Base-by-base conservation (phyloP, 1,140 invertebrate genomes). In the Mizuhopecten yessoensis region DNA sequence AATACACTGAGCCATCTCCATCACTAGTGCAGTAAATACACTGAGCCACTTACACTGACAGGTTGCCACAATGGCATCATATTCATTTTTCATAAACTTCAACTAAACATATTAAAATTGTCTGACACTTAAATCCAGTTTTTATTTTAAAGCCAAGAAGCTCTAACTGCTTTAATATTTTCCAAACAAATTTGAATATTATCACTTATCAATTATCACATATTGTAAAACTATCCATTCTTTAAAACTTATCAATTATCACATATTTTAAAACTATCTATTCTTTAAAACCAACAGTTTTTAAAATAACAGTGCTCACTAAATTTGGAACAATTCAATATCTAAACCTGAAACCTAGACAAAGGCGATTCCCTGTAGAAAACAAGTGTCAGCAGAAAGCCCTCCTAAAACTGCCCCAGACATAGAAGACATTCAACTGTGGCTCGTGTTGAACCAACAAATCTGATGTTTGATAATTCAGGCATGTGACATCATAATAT, bases 361-460 rank as follows among this genome's bases (percentile, higher is more conserved):
- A 75, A 75, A 29, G 57, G 57, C 29, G 57, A 75, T 29, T 75
- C 57, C 42, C 57, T 29, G 57, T 29, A n/a, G 57, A 75, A 75
- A 13, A 45, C 17, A 45, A 45, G 29, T 29, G 57, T 75, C 57
- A 75, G 23, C 57, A 29, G 57, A 75, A 75, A 75, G 11, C 23
- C 17, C 57, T 29, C 57, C n/a, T 75, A 75, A 75, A 75, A 75
- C 15, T 75, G 17, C 57, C 29, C 42, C 57, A 75, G 57, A 75
- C 57, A 75, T 75, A n/a, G 57, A 75, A 75, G 23, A 75, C 57
- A 75, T 75, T 5, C 57, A 75, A 75, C 23, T 75, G 57, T 75
- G 23, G 57, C 23, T 29, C 23, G n/a, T 39, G 36, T 13, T 75
- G 57, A 75, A 75, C 57, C n/a, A 17, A 29, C 20, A 49, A 49